These are phyloP conservation scores for Leucophenga maculata DNA, from an alignment of 2,888 invertebrate species.

Conservation along the genomic window DNA sequence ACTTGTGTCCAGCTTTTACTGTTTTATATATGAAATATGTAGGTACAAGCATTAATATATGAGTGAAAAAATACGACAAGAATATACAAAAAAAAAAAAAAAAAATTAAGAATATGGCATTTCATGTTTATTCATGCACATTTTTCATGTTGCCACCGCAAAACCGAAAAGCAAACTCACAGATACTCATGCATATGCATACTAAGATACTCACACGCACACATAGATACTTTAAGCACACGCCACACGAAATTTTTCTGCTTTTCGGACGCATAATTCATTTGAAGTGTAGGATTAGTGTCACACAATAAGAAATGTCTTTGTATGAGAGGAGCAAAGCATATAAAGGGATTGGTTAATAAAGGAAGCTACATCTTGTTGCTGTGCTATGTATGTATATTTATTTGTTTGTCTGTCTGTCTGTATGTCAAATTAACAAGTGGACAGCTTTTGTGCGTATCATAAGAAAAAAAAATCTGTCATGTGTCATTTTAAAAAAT, in stretches of 20 bases:
- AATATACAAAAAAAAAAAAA: background rate
- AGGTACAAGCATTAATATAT: background rate
- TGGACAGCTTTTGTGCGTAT: background rate
- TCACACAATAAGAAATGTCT: conserved; percentile 22
- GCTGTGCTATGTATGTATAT: too few relatives aligned
- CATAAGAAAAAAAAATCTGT: background rate
- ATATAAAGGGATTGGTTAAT: background rate
- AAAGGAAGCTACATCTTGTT: background rate
- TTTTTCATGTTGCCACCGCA: conserved; percentile 18
- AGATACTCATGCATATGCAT: background rate
- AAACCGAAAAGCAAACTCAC: background rate
- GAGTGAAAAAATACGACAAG: conserved; percentile 2
- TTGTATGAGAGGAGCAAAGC: background rate
- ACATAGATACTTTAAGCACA: background rate
- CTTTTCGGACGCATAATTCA: conserved; percentile 29
- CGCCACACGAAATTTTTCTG: background rate
- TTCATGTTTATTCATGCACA: conserved; percentile 30
- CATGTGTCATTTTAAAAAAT: conserved; percentile 11
- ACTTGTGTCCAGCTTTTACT: conserved; percentile 15
- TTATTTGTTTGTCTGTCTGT: too few relatives aligned
- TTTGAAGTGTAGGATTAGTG: conserved; percentile 37
- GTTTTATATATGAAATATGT: background rate
- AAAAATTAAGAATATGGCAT: conserved; percentile 19
- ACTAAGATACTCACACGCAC: background rate
- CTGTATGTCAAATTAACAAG: conserved; percentile 1